Evolutionary conservation across 2,113 vertebrate species (phyloP).

Genomic region (Hemichromis elongatus): DNA sequence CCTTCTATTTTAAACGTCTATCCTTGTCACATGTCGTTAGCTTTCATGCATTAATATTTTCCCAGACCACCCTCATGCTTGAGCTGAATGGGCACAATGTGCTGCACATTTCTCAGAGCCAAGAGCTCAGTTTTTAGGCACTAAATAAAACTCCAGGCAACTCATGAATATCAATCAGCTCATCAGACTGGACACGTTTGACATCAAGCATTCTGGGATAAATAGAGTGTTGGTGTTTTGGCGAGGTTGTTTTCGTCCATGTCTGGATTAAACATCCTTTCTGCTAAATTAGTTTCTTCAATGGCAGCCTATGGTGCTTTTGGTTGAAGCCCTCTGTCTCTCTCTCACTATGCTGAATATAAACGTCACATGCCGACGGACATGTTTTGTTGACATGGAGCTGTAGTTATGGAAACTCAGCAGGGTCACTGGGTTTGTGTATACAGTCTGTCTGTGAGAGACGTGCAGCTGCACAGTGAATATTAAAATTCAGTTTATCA

Average conservation of each 20-base stretch:
- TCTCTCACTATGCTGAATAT: slow-evolving; percentile 32
- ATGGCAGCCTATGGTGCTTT: slow-evolving; percentile 26
- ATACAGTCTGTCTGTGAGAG: not conserved
- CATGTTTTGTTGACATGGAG: slow-evolving; percentile 55
- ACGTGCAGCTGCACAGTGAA: not conserved
- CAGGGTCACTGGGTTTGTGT: slow-evolving; percentile 47
- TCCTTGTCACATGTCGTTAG: not conserved
- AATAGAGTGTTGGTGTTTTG: slow-evolving; percentile 7
- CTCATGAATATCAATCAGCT: slow-evolving; percentile 54
- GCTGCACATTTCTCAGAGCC: slow-evolving; percentile 3
- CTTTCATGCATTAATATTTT: not conserved
- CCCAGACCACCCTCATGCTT: not conserved
- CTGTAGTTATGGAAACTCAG: slow-evolving; percentile 58
- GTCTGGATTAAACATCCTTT: slow-evolving; percentile 43
- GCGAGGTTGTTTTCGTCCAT: slow-evolving; percentile 19
- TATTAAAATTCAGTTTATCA: slow-evolving; percentile 27
- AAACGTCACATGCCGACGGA: slow-evolving; percentile 31
- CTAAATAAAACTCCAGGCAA: slow-evolving; percentile 4
- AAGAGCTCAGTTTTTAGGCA: not conserved
- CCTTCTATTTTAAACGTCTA: not conserved
- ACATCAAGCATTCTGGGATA: slow-evolving; percentile 24
- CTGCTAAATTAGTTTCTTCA: slow-evolving; percentile 39
- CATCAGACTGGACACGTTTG: slow-evolving; percentile 36
- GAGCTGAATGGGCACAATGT: not conserved
- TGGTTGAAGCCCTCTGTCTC: not conserved